Base-by-base conservation (phyloP, 1,140 invertebrate species). In the Pseudomyrmex pallidus region DNA sequence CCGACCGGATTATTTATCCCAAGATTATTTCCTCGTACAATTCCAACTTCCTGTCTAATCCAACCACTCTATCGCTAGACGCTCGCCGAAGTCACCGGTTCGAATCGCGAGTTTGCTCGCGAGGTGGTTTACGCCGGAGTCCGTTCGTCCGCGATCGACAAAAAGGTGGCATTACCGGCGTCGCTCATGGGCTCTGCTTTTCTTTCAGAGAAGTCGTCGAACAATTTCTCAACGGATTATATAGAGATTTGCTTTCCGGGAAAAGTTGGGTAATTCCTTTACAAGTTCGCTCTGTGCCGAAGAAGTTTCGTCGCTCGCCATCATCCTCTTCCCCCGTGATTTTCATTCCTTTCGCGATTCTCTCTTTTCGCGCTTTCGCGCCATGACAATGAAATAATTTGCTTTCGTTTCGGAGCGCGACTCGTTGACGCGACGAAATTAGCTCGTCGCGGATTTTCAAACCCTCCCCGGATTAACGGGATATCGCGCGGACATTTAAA, bases 141-240 rank as follows among this genome's bases (percentile, higher is more conserved):
- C 68, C 82, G 82, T 48, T 73, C n/a, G 54, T 57, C 48, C 48
- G 48, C 44, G 83, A 59, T 73, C 59, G 46, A 5, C 62, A 56
- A 67, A 20, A 84, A 70, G 52, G 2, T 50, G 54, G 62, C 44
- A 74, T 86, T 82, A 74, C 44, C 74, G 52, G 63, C 50, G 56
- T 85, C 48, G 25, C 72, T 74, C 59, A 77, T 46, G 76, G 66
- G 67, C 35, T 35, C 61, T 50, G 56, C 74, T 80, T 88, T 84
- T 77, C 82, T 85, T 87, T 85, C 76, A 66, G n/a, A 61, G 35
- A 67, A 80, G 52, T 87, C 78, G 84, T 89, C 56, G 84, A 87
- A 86, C 87, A 84, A 86, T 83, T 84, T 87, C 80, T 76, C 84
- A 76, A 74, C 70, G 86, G 68, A 87, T 88, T 85, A 89, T 80